Evolutionary conservation across 2,797 vertebrate species (phyloP).

Genomic region (Parotocinclus haroldoi): DNA sequence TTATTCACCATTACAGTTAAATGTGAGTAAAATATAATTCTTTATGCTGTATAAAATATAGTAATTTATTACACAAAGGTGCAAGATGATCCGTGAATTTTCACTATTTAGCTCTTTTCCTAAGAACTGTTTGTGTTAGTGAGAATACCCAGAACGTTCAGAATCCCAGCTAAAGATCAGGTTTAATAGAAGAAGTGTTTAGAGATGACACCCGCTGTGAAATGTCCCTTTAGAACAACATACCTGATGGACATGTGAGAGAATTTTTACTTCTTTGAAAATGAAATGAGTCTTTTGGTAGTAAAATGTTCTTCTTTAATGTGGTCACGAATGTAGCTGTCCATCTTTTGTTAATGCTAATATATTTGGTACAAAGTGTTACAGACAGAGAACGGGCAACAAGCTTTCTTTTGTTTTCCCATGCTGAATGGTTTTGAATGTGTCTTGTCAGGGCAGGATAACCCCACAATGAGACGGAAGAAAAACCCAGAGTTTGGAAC

Average conservation of each 20-base stretch:
- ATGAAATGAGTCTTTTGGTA: constrained; percentile 1
- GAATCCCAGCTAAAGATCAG: background rate
- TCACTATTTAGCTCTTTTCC: background rate
- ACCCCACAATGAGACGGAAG: constrained; percentile 54
- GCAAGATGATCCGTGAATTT: background rate
- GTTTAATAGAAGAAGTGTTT: too few relatives aligned
- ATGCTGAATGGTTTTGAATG: constrained; percentile 60
- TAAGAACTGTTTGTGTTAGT: background rate
- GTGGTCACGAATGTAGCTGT: constrained; percentile 28
- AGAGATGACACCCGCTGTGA: background rate
- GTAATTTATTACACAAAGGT: constrained; percentile 8
- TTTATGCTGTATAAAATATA: background rate
- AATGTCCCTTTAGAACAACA: background rate
- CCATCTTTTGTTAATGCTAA: constrained; percentile 41
- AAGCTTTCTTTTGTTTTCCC: constrained; percentile 57
- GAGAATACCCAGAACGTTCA: constrained; percentile 3
- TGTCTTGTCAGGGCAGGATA: constrained; percentile 58
- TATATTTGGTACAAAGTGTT: constrained; percentile 42
- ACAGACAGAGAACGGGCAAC: constrained; percentile 47
- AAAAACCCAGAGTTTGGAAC: constrained; percentile 51
- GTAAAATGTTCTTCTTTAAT: constrained; percentile 16
- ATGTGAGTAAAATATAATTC: background rate
- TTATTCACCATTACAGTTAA: constrained; percentile 24
- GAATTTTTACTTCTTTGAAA: background rate
- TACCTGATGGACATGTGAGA: constrained; percentile 3